Percentiles rank a stretch among this genome's conserved stretches.
Conservation (phyloP, 2,113 vertebrate species). For the Myrmecobius fasciatus region DNA sequence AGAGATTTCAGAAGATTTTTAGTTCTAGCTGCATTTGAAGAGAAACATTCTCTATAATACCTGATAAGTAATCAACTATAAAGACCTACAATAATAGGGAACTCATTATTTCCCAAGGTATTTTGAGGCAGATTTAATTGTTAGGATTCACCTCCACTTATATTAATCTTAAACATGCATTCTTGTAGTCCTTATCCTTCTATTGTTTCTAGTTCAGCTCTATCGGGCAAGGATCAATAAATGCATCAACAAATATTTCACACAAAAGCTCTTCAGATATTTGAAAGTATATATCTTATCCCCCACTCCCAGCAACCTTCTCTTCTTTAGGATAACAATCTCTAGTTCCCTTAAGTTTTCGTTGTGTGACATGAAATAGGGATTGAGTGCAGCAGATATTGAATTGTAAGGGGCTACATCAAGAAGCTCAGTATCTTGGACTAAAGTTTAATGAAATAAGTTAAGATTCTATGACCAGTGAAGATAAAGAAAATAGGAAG, state of each 20-base stretch:
- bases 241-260: neutral
- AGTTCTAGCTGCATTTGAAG: neutral
- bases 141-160: neutral
- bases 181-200: neutral
- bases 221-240: neutral
- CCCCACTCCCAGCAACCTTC: neutral
- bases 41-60: neutral
- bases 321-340: neutral
- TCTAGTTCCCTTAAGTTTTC: neutral
- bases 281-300: neutral
- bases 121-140: neutral
- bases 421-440: neutral
- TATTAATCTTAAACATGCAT: neutral
- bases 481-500: neutral
- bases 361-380: neutral
- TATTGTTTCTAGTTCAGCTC: neutral
- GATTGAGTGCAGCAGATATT: neutral
- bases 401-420: neutral
- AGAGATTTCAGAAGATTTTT: neutral
- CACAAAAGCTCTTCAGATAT: neutral
- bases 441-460: neutral
- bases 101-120: neutral
- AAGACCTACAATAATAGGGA: neutral
- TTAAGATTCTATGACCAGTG: neutral
- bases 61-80: neutral